Percentiles rank a stretch among this genome's conserved stretches.
Conservation (phyloP, 2,113 vertebrate species). For the Scopus umbretta region DNA sequence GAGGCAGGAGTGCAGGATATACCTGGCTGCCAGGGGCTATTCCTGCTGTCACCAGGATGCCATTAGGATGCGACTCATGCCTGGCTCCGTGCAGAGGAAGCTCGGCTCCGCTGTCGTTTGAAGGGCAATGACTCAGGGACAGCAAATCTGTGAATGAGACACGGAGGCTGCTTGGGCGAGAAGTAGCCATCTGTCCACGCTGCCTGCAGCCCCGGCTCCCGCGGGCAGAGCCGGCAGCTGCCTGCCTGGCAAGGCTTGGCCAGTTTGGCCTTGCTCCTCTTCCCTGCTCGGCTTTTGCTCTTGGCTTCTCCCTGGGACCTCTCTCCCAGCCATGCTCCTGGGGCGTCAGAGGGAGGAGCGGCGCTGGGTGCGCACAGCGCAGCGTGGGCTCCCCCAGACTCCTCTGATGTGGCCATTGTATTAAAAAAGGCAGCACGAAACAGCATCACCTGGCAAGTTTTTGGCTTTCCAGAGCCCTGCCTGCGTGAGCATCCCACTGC, state of each 20-base stretch:
- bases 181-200: not conserved
- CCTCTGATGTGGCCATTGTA: not conserved
- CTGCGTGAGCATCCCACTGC: fast-evolving
- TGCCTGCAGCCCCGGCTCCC: not conserved
- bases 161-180: not conserved
- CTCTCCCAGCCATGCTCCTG: not conserved
- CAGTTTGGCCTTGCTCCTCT: not conserved
- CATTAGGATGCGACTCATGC: constrained; percentile 55
- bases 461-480: not conserved
- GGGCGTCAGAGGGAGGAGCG: not conserved
- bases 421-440: not conserved
- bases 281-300: not conserved
- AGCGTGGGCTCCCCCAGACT: not conserved
- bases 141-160: constrained; percentile 54
- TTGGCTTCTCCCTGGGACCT: not conserved
- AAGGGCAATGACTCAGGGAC: constrained; percentile 65
- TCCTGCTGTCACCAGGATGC: not conserved
- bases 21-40: not conserved
- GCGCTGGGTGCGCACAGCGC: not conserved
- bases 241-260: not conserved
- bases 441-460: not conserved
- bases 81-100: not conserved
- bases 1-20: not conserved
- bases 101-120: not conserved
- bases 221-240: not conserved